Conservation (phyloP, 2,888 invertebrate genomes). For the Nesidiocoris tenuis region DNA sequence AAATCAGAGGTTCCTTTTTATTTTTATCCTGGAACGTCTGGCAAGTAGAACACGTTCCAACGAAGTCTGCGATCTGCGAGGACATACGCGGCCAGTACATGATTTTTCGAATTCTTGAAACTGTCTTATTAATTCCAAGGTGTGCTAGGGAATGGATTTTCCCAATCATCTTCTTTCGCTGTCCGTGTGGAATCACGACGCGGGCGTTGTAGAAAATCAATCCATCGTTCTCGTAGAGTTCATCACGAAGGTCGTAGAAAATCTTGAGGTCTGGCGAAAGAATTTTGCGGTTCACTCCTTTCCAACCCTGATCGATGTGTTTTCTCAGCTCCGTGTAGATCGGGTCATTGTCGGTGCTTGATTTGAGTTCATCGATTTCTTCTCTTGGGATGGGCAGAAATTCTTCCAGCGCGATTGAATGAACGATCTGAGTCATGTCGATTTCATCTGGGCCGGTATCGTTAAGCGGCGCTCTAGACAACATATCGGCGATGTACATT, state of each 20-base stretch:
- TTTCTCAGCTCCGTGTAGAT: no score
- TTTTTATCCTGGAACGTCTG: conserved; percentile 17
- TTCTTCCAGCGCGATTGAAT: conserved; percentile 26
- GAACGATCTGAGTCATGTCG: conserved; percentile 17
- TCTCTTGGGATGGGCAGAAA: conserved; percentile 24
- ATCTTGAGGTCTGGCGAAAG: conserved; percentile 21
- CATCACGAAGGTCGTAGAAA: conserved; percentile 15
- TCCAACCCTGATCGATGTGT: conserved; percentile 32
- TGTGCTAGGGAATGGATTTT: conserved; percentile 20
- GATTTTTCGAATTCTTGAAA: no score
- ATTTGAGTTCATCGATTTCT: conserved; percentile 6
- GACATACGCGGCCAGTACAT: conserved; percentile 24
- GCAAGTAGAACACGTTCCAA: conserved; percentile 5
- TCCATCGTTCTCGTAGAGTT: conserved; percentile 17
- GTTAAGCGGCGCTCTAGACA: conserved; percentile 16
- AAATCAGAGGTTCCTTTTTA: conserved; percentile 4
- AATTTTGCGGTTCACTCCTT: not conserved
- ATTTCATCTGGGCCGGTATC: conserved; percentile 12
- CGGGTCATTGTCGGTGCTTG: conserved; percentile 11
- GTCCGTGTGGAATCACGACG: conserved; percentile 9
- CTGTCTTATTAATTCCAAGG: conserved; percentile 23
- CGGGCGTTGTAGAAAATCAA: conserved; percentile 27
- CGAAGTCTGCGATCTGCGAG: conserved; percentile 2
- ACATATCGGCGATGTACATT: conserved; percentile 34
- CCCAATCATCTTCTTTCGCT: conserved; percentile 4